These are phyloP conservation scores for Diplodus puntazzo DNA, from an alignment of 2,797 vertebrate genomes.

Conservation along the genomic window DNA sequence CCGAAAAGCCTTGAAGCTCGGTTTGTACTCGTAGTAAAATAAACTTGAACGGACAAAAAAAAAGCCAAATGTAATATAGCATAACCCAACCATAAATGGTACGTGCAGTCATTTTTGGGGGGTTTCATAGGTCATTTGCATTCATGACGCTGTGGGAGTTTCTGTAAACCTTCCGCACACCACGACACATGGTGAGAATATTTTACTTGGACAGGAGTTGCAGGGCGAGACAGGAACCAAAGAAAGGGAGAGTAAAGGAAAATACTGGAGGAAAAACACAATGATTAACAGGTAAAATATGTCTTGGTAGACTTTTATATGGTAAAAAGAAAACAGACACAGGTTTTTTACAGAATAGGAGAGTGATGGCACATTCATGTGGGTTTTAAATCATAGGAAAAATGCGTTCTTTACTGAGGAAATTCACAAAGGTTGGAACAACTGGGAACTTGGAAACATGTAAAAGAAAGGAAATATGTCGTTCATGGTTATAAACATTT, in stretches of 20 bases:
- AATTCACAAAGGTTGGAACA: too few species aligned
- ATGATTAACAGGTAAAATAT: slow-evolving; percentile 36
- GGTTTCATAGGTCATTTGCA: slow-evolving; percentile 50
- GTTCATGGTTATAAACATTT: too few species aligned
- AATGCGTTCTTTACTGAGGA: too few species aligned
- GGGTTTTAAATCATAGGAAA: too few species aligned
- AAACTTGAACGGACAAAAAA: neutral
- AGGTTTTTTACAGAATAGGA: neutral
- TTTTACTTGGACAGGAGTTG: slow-evolving; percentile 53
- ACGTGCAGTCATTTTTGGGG: neutral
- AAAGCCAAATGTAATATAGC: neutral
- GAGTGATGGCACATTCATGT: neutral
- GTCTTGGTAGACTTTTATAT: neutral
- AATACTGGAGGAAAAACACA: slow-evolving; percentile 22
- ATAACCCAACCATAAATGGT: neutral
- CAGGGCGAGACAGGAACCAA: neutral
- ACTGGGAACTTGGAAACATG: too few species aligned
- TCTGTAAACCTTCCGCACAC: slow-evolving; percentile 37
- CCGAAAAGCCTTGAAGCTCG: neutral
- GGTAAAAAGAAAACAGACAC: neutral
- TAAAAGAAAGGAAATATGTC: too few species aligned
- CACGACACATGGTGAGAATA: slow-evolving; percentile 57
- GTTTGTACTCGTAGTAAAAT: neutral
- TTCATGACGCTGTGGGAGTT: slow-evolving; percentile 14
- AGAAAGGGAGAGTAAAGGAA: slow-evolving; percentile 1